Percentiles rank a stretch among this genome's conserved stretches.
These are phyloP conservation scores for Ctenoplectra terminalis DNA, from an alignment of 1,140 invertebrate species.

Conservation along the genomic window DNA sequence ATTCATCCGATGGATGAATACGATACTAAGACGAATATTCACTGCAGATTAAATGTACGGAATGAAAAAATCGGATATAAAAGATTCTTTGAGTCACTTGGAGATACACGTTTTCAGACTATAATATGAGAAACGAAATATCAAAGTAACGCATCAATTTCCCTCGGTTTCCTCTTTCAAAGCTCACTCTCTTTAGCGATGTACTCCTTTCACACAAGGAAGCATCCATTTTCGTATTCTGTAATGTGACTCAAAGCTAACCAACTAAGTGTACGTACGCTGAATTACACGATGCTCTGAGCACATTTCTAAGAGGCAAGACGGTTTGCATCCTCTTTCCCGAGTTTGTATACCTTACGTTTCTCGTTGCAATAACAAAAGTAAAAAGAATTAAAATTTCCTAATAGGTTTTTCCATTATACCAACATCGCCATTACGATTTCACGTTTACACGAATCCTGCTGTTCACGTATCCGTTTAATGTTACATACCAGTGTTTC, in stretches of 20 bases:
- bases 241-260: background rate
- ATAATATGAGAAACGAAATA: constrained; percentile 1
- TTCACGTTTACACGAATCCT: background rate
- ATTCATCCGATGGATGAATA: background rate
- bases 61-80: background rate
- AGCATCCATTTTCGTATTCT: background rate
- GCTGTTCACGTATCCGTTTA: background rate
- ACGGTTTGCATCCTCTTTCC: background rate
- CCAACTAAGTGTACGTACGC: too few relatives aligned
- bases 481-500: background rate
- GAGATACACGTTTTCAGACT: background rate
- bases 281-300: background rate
- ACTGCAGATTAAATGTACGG: background rate
- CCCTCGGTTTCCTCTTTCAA: background rate
- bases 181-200: background rate
- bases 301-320: background rate
- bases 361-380: background rate
- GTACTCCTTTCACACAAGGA: background rate
- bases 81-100: too few relatives aligned
- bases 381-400: too few relatives aligned
- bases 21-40: background rate
- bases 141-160: constrained; percentile 3
- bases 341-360: background rate
- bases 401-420: too few relatives aligned
- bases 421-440: background rate